These are phyloP conservation scores for Campylomormyrus tamandua DNA, from an alignment of 2,113 vertebrate genomes.

Conservation along the genomic window DNA sequence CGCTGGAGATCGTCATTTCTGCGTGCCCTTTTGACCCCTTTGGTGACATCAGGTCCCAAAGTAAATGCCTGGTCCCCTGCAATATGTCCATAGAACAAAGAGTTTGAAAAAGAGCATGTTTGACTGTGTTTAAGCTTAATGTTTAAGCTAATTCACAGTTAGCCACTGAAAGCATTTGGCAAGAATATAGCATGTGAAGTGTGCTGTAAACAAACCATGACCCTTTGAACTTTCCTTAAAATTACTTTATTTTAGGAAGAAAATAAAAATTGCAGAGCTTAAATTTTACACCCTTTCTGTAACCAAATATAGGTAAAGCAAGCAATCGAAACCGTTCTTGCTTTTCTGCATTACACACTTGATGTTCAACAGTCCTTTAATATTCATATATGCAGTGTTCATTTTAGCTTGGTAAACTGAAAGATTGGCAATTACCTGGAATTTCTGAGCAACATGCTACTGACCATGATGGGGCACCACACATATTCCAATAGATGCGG, in stretches of 20 bases:
- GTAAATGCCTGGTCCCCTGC: neutral
- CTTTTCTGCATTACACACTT: neutral
- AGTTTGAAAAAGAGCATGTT: neutral
- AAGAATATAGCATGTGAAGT: neutral
- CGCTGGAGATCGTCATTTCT: neutral
- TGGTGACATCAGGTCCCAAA: neutral
- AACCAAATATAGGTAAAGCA: neutral
- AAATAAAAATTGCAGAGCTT: neutral
- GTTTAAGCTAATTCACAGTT: slow-evolving; percentile 3
- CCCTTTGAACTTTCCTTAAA: neutral
- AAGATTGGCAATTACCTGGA: neutral
- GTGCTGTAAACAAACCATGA: neutral
- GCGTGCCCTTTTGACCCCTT: neutral
- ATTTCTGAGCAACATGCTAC: neutral
- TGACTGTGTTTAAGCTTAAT: neutral
- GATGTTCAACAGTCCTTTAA: neutral
- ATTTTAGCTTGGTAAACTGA: neutral
- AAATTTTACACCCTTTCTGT: neutral
- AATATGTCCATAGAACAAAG: neutral
- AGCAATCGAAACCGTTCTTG: neutral
- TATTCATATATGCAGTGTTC: neutral
- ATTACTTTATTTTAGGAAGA: neutral
- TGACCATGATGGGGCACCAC: neutral
- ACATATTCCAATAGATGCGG: neutral
- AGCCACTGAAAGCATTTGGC: neutral